Base-by-base conservation (phyloP, 2,888 invertebrate species). In the Brenthis hecate region DNA sequence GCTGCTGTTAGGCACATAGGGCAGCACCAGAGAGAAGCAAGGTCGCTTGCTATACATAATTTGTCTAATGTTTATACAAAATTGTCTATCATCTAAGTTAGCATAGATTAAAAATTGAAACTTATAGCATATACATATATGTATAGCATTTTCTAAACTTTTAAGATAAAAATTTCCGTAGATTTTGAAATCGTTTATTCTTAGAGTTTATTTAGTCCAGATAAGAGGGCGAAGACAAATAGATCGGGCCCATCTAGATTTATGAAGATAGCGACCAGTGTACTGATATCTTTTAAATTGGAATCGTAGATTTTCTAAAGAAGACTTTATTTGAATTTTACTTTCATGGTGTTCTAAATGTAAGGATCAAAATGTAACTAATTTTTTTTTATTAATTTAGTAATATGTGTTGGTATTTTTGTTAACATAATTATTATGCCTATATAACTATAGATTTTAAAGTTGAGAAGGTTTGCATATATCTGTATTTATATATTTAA, bases 181-280 rank as follows among this genome's bases (percentile, higher is more conserved):
- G 28, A 16, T 16, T 60, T 16, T 28, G n/a, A 50, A 50, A 6
- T 16, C n/a, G 48, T 60, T 50, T 57, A n/a, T 43, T 51, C 50
- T 51, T n/a, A 43, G 14, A 51, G 50, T 56, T 58, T 19, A 58
- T 58, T 58, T 58, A 36, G 28, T 19, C 19, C 23, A 47, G 66
- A 47, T 55, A 66, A 66, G 60, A 55, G 48, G 19, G 60, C 23
- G 54, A 60, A 54, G 60, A 66, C 54, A 66, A 66, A 66, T 50
- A 66, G 58, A 66, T 53, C 47, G 43, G 54, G 48, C 32, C 60
- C 54, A 58, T 66, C 54, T 54, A 60, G 66, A 66, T 66, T 66
- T 66, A 66, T 55, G 53, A 55, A 66, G 66, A 66, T 66, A 60
- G 66, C 66, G 60, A 60, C 60, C 32, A 50, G 16, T 50, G 32